Percentiles rank a stretch among this genome's conserved stretches.
phyloP scores from a whole-genome alignment of 2,797 vertebrate species.

The Loris lydekkerianus region DNA sequence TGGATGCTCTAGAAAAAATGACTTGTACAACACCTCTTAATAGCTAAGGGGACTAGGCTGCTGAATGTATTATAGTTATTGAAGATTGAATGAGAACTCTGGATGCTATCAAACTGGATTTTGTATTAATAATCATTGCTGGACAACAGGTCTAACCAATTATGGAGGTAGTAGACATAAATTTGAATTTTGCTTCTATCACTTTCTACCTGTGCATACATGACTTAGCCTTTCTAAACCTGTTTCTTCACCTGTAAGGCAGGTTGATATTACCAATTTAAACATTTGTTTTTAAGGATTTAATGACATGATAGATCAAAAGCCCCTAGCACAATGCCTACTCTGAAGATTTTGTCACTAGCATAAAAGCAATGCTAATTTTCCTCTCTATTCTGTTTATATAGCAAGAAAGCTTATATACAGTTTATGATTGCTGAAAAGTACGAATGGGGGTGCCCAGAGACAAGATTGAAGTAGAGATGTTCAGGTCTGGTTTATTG shows the following conservation, averaged over 20 bases:
- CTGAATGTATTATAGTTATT: not conserved
- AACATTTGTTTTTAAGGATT: not conserved
- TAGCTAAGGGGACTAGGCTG: not conserved
- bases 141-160: not conserved
- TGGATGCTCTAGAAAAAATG: not conserved
- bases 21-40: not conserved
- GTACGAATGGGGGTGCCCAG: no score
- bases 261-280: not conserved
- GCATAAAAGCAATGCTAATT: not conserved
- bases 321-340: not conserved
- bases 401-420: constrained; percentile 4
- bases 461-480: no score
- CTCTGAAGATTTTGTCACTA: not conserved
- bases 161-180: not conserved
- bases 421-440: not conserved
- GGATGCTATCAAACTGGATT: constrained; percentile 7
- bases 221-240: constrained; percentile 9
- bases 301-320: not conserved
- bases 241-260: not conserved
- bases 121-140: not conserved
- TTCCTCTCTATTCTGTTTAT: constrained; percentile 34
- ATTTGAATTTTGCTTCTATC: constrained; percentile 45
- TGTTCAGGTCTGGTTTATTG: no score
- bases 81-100: constrained; percentile 22
- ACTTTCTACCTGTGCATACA: not conserved